Percentiles rank a stretch among this genome's conserved stretches.
Conservation (phyloP, 2,888 invertebrate genomes). For the Campopleginae sp. region DNA sequence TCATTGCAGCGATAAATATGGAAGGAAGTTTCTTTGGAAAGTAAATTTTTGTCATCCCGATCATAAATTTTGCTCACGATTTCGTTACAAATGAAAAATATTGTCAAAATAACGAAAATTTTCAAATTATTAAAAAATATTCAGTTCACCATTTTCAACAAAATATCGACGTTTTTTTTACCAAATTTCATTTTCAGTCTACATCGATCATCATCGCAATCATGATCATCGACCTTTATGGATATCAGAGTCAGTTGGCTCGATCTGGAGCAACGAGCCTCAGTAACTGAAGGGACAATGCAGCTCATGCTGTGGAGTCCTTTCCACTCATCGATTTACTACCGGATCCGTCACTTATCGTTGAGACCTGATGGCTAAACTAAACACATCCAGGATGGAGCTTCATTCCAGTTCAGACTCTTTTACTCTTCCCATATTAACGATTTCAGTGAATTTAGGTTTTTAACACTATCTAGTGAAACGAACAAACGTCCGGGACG, state of each 20-base stretch:
- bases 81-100: no score
- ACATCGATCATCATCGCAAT: no score
- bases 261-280: not conserved
- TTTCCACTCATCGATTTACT: not conserved
- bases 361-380: not conserved
- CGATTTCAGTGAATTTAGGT: not conserved
- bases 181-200: no score
- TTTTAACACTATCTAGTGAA: not conserved
- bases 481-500: slow-evolving; percentile 8
- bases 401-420: not conserved
- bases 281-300: not conserved
- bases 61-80: no score
- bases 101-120: no score
- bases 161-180: no score
- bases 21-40: no score
- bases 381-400: not conserved
- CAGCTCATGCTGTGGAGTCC: not conserved
- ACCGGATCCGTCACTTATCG: not conserved
- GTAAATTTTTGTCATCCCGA: no score
- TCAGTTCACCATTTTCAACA: no score
- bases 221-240: not conserved
- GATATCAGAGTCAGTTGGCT: not conserved
- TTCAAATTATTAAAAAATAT: no score
- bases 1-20: no score
- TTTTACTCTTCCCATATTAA: not conserved